These are phyloP conservation scores for Cheirogaleus medius DNA, from an alignment of 2,113 vertebrate genomes.

Conservation along the genomic window DNA sequence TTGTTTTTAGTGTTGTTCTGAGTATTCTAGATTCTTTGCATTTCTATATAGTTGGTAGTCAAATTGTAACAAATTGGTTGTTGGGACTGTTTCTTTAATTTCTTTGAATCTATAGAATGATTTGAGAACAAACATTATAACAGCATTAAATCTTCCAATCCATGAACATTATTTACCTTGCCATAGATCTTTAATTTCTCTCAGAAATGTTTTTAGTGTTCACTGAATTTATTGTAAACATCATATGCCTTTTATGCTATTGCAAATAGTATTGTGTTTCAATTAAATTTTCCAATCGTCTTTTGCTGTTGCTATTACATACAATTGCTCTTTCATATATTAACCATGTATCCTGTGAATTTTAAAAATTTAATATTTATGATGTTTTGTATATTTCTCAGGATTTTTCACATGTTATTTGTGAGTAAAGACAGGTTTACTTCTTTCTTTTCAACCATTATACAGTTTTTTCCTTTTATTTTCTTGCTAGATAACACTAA, in stretches of 20 bases:
- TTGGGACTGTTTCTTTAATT: neutral
- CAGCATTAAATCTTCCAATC: neutral
- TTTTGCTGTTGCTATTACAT: neutral
- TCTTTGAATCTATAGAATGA: neutral
- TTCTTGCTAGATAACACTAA: neutral
- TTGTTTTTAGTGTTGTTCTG: neutral
- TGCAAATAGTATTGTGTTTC: neutral
- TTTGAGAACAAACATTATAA: neutral
- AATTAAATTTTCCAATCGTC: neutral
- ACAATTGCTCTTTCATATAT: neutral
- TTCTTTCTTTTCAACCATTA: neutral
- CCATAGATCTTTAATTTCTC: neutral
- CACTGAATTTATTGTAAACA: neutral
- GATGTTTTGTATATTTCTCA: neutral
- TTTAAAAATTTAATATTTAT: neutral
- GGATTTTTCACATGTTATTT: neutral
- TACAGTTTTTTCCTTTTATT: neutral
- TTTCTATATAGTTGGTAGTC: neutral
- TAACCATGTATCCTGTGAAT: neutral
- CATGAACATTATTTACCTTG: neutral
- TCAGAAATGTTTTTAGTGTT: neutral
- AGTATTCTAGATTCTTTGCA: neutral
- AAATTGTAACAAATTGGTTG: neutral
- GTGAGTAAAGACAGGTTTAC: neutral
- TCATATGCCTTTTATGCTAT: neutral